Evolutionary conservation across 1,140 invertebrate species (phyloP).

Genomic region (Pissodes strobi): DNA sequence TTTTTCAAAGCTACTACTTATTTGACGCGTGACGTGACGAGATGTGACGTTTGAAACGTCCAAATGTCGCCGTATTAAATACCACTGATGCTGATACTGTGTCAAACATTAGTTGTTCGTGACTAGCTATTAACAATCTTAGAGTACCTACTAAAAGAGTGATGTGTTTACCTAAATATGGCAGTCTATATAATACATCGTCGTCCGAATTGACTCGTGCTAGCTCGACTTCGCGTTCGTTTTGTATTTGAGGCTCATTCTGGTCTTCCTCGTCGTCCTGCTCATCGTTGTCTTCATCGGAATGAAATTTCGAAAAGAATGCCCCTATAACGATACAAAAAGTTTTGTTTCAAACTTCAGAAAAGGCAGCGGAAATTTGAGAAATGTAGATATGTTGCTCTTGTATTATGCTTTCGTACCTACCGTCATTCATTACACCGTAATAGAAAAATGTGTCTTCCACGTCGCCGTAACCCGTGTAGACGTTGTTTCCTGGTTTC

Average conservation of each 20-base stretch:
- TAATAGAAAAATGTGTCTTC: slow-evolving; percentile 46
- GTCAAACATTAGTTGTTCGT: no score
- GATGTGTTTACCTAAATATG: slow-evolving; percentile 32
- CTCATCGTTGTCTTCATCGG: slow-evolving; percentile 34
- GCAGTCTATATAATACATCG: slow-evolving; percentile 32
- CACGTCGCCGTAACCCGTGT: slow-evolving; percentile 47
- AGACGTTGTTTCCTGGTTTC: slow-evolving; percentile 41
- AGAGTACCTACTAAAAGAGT: not conserved
- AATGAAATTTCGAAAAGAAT: slow-evolving; percentile 38
- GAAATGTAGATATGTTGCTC: no score
- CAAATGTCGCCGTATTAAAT: not conserved
- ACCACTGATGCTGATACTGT: no score
- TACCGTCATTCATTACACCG: slow-evolving; percentile 48
- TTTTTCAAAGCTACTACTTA: no score
- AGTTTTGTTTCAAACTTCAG: no score
- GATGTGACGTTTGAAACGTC: no score
- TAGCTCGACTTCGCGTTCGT: slow-evolving; percentile 6
- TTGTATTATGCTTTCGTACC: no score
- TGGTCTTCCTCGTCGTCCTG: slow-evolving; percentile 34
- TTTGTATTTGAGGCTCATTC: slow-evolving; percentile 25
- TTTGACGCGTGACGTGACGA: no score
- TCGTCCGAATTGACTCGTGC: slow-evolving; percentile 29
- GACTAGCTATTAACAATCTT: no score
- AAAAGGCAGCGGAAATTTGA: no score
- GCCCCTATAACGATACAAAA: no score